Evolutionary conservation across 2,797 vertebrate genomes (phyloP), one percentile per base, ranked within the genome.

Genomic region (Zalophus californianus): DNA sequence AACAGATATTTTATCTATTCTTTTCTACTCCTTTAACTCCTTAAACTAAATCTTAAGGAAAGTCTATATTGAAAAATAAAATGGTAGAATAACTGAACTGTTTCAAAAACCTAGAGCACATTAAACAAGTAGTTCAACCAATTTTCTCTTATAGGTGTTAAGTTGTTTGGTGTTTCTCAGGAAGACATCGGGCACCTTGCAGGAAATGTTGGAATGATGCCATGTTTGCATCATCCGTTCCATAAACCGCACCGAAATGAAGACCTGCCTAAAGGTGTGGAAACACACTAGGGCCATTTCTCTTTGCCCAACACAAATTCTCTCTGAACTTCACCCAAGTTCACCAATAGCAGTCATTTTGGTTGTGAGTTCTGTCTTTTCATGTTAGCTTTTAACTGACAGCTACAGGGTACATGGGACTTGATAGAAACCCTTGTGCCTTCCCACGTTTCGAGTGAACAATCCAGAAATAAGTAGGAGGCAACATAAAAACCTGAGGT

Each of bases 381-480:
- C n/a, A 2, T 14, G 18, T 56, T n/a, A 70, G 78, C 16, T 20
- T 86, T 79, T 94, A 38, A 44, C 62, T 60, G 77, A 83, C 20
- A 82, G 18, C 44, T 18, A 7, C 41, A 87, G 41, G n/a, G 5
- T 38, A 10, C 18, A 9, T 27, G 14, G 23, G 84, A 62, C 66
- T 56, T 73, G 29, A 44, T 48, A 68, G 44, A 75, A 90, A 89
- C 20, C 21, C 56, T 23, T 20, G 41, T 38, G 29, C 35, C 84
- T 86, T 90, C 79, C 86, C 77, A 91, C 35, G 83, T 93, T 70
- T 78, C 60, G 68, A 95, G 78, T 66, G 87, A 97, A 90, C n/a
- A 94, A 90, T 87, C 41, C 60, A 94, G 64, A 95, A 97, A 96
- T 83, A 96, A 96, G 84, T 88, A 85, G 66, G 60, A 97, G 91